These are phyloP conservation scores for Picathartes gymnocephalus DNA, from an alignment of 2,113 vertebrate genomes.

Conservation along the genomic window DNA sequence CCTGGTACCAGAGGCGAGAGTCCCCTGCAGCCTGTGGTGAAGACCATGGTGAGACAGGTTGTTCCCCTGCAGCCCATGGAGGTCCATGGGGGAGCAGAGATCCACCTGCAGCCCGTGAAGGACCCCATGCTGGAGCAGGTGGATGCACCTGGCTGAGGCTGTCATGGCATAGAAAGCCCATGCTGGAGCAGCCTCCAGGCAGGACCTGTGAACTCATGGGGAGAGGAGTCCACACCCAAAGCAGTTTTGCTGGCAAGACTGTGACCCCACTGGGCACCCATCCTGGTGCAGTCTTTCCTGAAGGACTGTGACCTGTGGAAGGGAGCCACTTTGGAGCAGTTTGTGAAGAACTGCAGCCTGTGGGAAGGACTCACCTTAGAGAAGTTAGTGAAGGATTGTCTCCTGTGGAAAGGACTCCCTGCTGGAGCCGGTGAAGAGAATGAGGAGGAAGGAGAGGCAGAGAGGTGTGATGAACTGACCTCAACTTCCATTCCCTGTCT, in stretches of 20 bases:
- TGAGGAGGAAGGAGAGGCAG: not conserved
- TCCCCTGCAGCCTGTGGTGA: not conserved
- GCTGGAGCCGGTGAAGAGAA: not conserved
- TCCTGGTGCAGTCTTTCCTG: not conserved
- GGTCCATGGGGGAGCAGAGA: not conserved
- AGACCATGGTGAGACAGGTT: not conserved
- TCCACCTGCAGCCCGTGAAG: not conserved
- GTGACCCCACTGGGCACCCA: accelerated
- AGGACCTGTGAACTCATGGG: not conserved
- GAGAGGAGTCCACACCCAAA: accelerated
- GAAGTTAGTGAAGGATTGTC: not conserved
- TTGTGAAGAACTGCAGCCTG: not conserved
- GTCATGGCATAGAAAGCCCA: not conserved
- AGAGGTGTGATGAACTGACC: not conserved
- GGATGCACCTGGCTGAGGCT: not conserved
- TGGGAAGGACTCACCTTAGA: not conserved
- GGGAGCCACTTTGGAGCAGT: not conserved
- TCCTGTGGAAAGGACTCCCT: not conserved
- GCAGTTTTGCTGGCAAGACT: not conserved
- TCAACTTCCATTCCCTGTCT: not conserved
- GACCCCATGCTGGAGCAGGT: not conserved
- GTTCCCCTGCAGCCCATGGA: not conserved
- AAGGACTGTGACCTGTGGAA: not conserved
- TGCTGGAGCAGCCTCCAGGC: not conserved
- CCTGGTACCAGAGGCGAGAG: accelerated